Evolutionary conservation across 92 coral and sea anemone species (phyloP).

Genomic region (Anthopleura xanthogrammica): DNA sequence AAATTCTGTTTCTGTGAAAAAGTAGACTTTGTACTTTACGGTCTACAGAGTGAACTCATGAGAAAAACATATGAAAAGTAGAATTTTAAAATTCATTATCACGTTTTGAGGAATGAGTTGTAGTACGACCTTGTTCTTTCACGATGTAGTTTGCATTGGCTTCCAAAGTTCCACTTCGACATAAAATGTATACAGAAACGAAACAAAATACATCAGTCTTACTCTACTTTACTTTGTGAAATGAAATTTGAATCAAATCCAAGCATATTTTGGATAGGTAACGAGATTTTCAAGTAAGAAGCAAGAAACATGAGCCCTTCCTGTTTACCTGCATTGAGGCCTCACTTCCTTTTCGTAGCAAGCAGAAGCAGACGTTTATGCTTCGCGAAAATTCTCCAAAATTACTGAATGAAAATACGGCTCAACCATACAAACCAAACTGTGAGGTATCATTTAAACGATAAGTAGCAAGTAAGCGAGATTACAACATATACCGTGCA

Average conservation of each 20-base stretch:
- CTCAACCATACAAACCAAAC: neutral
- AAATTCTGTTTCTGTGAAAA: neutral
- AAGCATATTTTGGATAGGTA: neutral
- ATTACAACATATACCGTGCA: neutral
- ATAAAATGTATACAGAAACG: neutral
- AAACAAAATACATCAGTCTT: neutral
- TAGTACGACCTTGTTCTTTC: neutral
- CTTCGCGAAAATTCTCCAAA: neutral
- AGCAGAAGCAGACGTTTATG: neutral
- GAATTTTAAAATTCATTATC: neutral
- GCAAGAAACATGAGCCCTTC: constrained; percentile 13
- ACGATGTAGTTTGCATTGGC: neutral
- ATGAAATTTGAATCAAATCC: neutral
- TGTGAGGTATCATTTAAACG: neutral
- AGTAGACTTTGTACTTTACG: neutral
- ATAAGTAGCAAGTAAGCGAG: neutral
- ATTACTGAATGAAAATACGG: neutral
- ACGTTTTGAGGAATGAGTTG: neutral
- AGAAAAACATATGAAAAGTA: neutral
- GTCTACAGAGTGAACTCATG: neutral
- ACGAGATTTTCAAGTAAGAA: neutral
- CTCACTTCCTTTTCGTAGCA: constrained; percentile 12
- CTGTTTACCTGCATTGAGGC: constrained; percentile 21
- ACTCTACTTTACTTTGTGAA: neutral
- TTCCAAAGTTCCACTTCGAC: neutral